A percentile compares a stretch with the other conserved stretches of the same genome.
phyloP scores from a whole-genome alignment of 2,888 invertebrate genomes.

The Megaustenia siamemsis region DNA sequence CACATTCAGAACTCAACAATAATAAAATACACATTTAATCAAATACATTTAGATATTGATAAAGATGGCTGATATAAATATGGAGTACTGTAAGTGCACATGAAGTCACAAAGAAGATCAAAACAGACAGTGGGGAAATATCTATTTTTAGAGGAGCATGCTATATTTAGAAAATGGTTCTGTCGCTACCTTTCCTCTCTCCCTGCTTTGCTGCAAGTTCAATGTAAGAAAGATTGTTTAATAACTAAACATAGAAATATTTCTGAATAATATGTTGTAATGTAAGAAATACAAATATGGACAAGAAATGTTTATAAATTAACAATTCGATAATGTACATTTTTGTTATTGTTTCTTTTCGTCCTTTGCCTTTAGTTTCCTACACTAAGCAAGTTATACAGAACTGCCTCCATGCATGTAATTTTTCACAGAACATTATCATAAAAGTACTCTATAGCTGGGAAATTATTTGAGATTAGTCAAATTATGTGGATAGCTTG shows the following conservation, averaged over 20 bases:
- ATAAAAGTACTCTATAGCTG: too few species aligned
- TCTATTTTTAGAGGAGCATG: constrained; percentile 26
- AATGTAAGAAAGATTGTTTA: not conserved
- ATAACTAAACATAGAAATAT: not conserved
- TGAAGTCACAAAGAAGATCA: not conserved
- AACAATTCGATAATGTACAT: too few species aligned
- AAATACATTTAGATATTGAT: not conserved
- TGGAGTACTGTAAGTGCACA: not conserved
- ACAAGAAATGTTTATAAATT: too few species aligned
- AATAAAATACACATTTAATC: not conserved
- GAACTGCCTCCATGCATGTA: too few species aligned
- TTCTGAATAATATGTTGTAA: not conserved
- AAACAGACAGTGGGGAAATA: not conserved
- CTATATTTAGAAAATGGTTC: not conserved
- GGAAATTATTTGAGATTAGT: too few species aligned
- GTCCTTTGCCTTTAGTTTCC: too few species aligned
- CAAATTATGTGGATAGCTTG: too few species aligned
- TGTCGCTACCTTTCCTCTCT: constrained; percentile 63
- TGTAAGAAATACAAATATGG: not conserved
- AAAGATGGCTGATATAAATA: constrained; percentile 3
- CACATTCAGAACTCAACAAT: too few species aligned
- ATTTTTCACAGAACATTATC: too few species aligned
- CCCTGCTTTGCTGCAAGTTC: constrained; percentile 59
- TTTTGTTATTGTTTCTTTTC: too few species aligned
- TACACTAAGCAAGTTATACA: too few species aligned